Evolutionary conservation across 2,888 invertebrate genomes (phyloP), one percentile per base, ranked within the genome.

Genomic region (Prenolepis imparis): DNA sequence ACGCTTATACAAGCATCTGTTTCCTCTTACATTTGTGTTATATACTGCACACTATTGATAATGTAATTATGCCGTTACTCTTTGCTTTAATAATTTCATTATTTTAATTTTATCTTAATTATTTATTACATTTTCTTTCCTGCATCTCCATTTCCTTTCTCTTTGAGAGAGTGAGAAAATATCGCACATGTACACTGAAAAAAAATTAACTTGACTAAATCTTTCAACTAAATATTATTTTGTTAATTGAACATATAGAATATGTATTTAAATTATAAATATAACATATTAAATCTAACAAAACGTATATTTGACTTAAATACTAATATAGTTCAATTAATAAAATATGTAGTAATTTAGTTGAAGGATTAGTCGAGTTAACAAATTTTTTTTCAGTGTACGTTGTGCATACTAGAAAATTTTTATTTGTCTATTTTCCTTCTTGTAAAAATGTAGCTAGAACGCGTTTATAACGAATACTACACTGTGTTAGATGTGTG

Each of bases 341-440:
- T n/a, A n/a, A n/a, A n/a, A n/a, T n/a, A n/a, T n/a, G n/a, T n/a
- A n/a, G n/a, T n/a, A n/a, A n/a, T n/a, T n/a, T n/a, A n/a, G n/a
- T n/a, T n/a, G n/a, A n/a, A n/a, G n/a, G n/a, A n/a, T n/a, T n/a
- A n/a, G n/a, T n/a, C n/a, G n/a, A n/a, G n/a, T n/a, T n/a, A n/a
- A n/a, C n/a, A n/a, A n/a, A n/a, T n/a, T n/a, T n/a, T n/a, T n/a
- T n/a, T n/a, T n/a, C n/a, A n/a, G n/a, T n/a, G n/a, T n/a, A 32
- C 15, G 39, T 39, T 39, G 44, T 36, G 15, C 59, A 32, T 5
- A 44, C 15, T 70, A 24, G 24, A 32, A 44, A 61, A 70, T 80
- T 80, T 72, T 80, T 70, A 80, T 80, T 80, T 44, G 24, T 80
- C n/a, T 36, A 52, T 52, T 70, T 70, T 24, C 24, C 59, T 67